phyloP scores from a whole-genome alignment of 92 coral and sea anemone species.

The Palythoa grandis region DNA sequence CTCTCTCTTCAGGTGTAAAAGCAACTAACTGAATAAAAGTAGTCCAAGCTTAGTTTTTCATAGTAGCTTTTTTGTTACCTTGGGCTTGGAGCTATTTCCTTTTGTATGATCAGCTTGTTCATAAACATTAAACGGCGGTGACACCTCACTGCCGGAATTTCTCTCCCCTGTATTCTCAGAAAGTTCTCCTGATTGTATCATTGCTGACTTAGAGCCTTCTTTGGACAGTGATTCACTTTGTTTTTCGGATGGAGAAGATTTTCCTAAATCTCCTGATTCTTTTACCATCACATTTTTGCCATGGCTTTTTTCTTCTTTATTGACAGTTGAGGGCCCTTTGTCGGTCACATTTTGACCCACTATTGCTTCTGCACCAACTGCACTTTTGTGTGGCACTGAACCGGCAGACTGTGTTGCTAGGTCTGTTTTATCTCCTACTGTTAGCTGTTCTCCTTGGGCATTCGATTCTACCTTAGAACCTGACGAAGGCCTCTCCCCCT shows the following conservation, averaged over 20 bases:
- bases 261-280: neutral
- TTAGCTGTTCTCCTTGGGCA: neutral
- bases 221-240: neutral
- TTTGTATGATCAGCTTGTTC: constrained; percentile 29
- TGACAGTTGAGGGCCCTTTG: constrained; percentile 10
- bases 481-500: neutral
- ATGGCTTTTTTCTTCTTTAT: neutral
- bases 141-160: constrained; percentile 56
- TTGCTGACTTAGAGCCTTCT: neutral
- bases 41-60: neutral
- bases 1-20: too few species aligned
- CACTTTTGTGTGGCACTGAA: neutral
- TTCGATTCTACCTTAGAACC: neutral
- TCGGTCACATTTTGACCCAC: constrained; percentile 13
- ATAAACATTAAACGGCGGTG: constrained; percentile 71
- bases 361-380: constrained; percentile 6
- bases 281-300: neutral
- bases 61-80: constrained; percentile 5
- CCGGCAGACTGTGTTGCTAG: neutral
- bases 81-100: constrained; percentile 16
- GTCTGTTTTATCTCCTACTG: neutral
- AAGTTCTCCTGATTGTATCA: neutral
- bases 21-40: neutral
- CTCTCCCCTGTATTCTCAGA: neutral
- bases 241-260: neutral